Percentiles rank a stretch among this genome's conserved stretches.
These are phyloP conservation scores for Crocuta crocuta DNA, from an alignment of 2,113 vertebrate species.

Conservation along the genomic window DNA sequence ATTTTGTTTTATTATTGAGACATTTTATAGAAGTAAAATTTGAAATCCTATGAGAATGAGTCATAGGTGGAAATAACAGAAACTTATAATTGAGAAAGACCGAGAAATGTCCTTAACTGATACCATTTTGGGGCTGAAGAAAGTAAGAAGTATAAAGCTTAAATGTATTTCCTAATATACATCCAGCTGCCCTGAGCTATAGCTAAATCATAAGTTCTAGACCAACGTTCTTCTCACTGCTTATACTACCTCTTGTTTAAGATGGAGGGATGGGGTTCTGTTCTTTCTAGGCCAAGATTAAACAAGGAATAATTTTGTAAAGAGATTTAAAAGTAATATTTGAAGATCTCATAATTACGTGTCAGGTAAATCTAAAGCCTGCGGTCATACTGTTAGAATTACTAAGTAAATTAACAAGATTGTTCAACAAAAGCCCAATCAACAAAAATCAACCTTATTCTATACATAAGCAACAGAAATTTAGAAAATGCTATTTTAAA, in stretches of 20 bases:
- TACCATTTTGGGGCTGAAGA: background rate
- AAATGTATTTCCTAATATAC: background rate
- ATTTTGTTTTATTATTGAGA: background rate
- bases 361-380: background rate
- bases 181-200: background rate
- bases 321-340: background rate
- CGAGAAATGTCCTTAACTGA: background rate
- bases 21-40: slow-evolving; percentile 30
- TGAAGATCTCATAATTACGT: background rate
- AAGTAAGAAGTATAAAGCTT: background rate
- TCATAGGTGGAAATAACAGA: background rate
- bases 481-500: background rate
- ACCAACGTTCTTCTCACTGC: background rate
- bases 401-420: background rate
- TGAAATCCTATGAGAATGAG: background rate
- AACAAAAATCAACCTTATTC: background rate
- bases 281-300: background rate
- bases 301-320: background rate
- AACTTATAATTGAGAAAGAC: background rate
- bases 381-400: background rate
- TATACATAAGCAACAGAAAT: background rate
- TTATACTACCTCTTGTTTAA: background rate
- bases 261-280: background rate
- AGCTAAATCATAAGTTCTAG: background rate
- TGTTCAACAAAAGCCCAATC: background rate